Base-by-base conservation (phyloP, 2,888 invertebrate genomes). In the Hyppa rectilinea region DNA sequence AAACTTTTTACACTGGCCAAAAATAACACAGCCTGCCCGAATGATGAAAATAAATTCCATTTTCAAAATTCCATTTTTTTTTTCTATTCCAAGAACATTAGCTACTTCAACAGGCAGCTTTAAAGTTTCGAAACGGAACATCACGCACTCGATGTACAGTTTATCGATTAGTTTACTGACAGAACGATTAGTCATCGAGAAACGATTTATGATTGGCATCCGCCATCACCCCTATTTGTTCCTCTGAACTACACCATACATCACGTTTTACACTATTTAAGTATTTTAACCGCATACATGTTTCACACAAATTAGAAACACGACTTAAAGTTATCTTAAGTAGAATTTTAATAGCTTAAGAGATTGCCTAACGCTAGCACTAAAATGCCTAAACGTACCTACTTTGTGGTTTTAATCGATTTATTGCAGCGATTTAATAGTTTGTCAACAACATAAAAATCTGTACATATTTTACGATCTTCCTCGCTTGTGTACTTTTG, bases 301-400 rank as follows among this genome's bases (percentile, higher is more conserved):
- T 85, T 87, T 78, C 82, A 85, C 85, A 89, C 90, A 93, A 92
- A 93, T 94, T 94, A 93, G 91, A 93, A 89, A 90, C 91, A 91
- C 90, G 89, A 89, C 87, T 89, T 76, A 77, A n/a, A 87, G 90
- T 89, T 92, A 91, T 91, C 91, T 92, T 91, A 87, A 89, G 90
- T 90, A 91, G 90, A 89, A 92, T 91, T 92, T 91, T 91, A 92
- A 92, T 91, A 87, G 85, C 84, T 82, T 75, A 75, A n/a, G 73
- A 83, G 36, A 71, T 80, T 83, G 64, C 78, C 59, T 83, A 85
- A 88, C 89, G 81, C 82, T 85, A 80, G 71, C 64, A 70, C 71
- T 74, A 75, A 84, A 85, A 85, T 81, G 71, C 81, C 75, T 81
- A 59, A 75, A 79, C 58, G 49, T 62, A 69, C 58, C 45, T 62